Base-by-base conservation (phyloP, 2,113 vertebrate species). In the Cephalopholis sonnerati region DNA sequence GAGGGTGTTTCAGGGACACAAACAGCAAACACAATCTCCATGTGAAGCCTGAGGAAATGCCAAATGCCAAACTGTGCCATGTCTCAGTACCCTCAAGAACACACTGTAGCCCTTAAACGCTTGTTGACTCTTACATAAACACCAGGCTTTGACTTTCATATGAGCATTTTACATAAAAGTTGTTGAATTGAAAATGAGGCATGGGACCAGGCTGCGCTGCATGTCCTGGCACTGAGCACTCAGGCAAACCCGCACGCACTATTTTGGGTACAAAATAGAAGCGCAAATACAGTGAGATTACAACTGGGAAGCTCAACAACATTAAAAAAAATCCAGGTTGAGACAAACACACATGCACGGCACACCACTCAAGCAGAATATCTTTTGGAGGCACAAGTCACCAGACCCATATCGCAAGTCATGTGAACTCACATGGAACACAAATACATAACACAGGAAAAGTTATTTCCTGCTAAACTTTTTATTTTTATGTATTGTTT, bases 401-500 rank as follows among this genome's bases (percentile, higher is more conserved):
- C 82, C 79, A 70, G 74, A 76, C 61, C 63, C 32, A 16, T 13
- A 70, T 67, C 22, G 57, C 25, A 77, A 88, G 76, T 81, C 88
- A 86, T 69, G 88, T 86, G 90, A 84, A 93, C 87, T 90, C 63
- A 54, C 24, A 15, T 29, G 74, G 81, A 92, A 93, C 25, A 72
- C 17, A 72, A 79, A 87, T 68, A 32, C 75, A 71, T 29, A 77
- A 80, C 24, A 25, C 63, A 64, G 17, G 57, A 46, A 81, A 90
- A 68, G 72, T 82, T 83, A 79, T 71, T 79, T 74, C n/a, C 9
- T 17, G 17, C 53, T 72, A 66, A 72, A 90, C 51, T 58, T 82
- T 69, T 58, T n/a, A n/a, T n/a, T 82, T 68, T 62, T 15, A 65
- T 67, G 62, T 48, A 53, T 63, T 83, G 73, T 83, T 57, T 69